Evolutionary conservation across 2,113 vertebrate genomes (phyloP).

Genomic region (Hassar affinis): DNA sequence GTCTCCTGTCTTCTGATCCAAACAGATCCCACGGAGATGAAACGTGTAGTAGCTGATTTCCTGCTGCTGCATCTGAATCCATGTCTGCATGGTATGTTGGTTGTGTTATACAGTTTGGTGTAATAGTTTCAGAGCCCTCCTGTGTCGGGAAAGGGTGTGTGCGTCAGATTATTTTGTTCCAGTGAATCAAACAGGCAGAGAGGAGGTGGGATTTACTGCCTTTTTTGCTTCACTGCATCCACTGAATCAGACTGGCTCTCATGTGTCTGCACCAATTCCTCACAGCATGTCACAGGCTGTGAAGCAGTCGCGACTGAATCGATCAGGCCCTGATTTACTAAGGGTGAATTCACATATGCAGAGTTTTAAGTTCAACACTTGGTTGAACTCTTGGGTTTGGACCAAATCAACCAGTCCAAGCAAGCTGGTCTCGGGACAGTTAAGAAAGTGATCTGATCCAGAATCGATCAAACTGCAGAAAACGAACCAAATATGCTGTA

Average conservation of each 20-base stretch:
- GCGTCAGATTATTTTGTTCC: not conserved
- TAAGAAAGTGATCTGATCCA: not conserved
- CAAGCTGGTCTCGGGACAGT: not conserved
- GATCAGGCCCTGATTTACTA: not conserved
- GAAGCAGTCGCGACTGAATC: not conserved
- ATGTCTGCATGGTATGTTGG: not conserved
- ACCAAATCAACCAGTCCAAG: not conserved
- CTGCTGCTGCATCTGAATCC: not conserved
- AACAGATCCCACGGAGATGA: not conserved
- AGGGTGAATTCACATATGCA: not conserved
- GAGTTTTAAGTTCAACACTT: not conserved
- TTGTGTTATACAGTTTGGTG: not conserved
- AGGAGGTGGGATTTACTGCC: not conserved
- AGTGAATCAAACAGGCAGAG: not conserved
- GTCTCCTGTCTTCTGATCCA: slow-evolving; percentile 1
- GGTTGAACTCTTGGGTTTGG: not conserved
- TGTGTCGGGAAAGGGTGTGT: not conserved
- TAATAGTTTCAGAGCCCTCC: not conserved
- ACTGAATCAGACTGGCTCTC: not conserved
- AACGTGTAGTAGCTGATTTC: not conserved
- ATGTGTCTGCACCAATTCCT: not conserved
- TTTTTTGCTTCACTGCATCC: not conserved
- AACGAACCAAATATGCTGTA: too few species aligned
- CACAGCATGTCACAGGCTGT: not conserved
- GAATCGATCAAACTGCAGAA: not conserved